Percentiles rank a stretch among this genome's conserved stretches.
phyloP scores from a whole-genome alignment of 2,797 vertebrate species.

The Fistularia commersonii region DNA sequence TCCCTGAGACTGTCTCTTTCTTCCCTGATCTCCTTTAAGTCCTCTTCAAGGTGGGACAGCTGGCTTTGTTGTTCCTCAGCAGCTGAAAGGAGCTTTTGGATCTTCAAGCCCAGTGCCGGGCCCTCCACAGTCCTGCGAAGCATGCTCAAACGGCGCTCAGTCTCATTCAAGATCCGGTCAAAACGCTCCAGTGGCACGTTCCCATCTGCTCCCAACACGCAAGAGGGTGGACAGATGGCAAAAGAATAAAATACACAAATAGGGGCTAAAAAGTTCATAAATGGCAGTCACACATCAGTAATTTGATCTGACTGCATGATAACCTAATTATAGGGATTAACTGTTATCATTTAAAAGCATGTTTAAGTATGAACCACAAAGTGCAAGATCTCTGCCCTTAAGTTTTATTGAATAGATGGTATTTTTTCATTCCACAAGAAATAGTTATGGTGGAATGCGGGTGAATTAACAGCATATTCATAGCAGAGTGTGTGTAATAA shows the following conservation, averaged over 20 bases:
- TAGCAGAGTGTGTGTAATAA: constrained; percentile 12
- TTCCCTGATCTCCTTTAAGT: constrained; percentile 80
- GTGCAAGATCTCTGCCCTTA: constrained; percentile 1
- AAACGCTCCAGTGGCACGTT: constrained; percentile 56
- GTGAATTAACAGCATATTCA: constrained; percentile 10
- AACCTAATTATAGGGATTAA: constrained; percentile 9
- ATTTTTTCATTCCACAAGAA: constrained; percentile 7
- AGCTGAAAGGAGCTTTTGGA: constrained; percentile 76
- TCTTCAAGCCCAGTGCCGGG: constrained; percentile 72
- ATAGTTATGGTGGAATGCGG: constrained; percentile 8
- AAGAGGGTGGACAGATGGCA: constrained; percentile 16
- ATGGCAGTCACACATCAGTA: too few species aligned
- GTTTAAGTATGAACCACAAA: background rate
- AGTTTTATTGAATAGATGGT: constrained; percentile 3
- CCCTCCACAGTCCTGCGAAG: constrained; percentile 74
- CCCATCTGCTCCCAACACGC: constrained; percentile 48
- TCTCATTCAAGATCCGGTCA: constrained; percentile 71
- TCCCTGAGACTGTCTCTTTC: constrained; percentile 87
- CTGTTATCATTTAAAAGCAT: too few species aligned
- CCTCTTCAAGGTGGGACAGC: constrained; percentile 76
- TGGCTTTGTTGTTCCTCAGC: constrained; percentile 74
- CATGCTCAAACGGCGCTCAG: constrained; percentile 68
- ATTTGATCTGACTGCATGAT: background rate
- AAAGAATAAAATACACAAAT: background rate
- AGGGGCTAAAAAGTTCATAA: constrained; percentile 2